Conservation (phyloP, 2,888 invertebrate genomes). For the Pemphredon lugubris region DNA sequence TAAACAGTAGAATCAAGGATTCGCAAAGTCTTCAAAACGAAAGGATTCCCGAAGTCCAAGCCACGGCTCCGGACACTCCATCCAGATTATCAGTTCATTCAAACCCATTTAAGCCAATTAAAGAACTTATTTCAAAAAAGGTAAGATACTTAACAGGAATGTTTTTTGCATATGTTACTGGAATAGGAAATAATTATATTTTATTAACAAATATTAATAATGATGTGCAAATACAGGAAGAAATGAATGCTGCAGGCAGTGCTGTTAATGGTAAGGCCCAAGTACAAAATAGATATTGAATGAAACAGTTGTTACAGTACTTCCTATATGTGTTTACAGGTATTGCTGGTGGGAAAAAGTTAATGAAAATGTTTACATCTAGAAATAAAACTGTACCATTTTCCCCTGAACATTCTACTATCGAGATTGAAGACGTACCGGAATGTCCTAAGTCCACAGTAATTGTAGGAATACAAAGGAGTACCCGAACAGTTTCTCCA, state of each 20-base stretch:
- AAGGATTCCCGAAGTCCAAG: slow-evolving; percentile 43
- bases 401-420: slow-evolving; percentile 51
- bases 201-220: too few relatives aligned
- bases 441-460: slow-evolving; percentile 9
- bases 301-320: background rate
- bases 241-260: slow-evolving; percentile 32
- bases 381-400: slow-evolving; percentile 76
- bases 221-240: too few relatives aligned
- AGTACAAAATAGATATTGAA: slow-evolving; percentile 1
- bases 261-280: slow-evolving; percentile 59
- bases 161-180: background rate
- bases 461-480: slow-evolving; percentile 33
- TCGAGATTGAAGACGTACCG: slow-evolving; percentile 45
- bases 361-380: slow-evolving; percentile 56
- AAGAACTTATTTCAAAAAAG: slow-evolving; percentile 64
- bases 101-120: slow-evolving; percentile 73
- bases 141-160: slow-evolving; percentile 41
- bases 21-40: slow-evolving; percentile 57
- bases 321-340: slow-evolving; percentile 37
- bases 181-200: slow-evolving; percentile 1
- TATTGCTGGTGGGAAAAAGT: slow-evolving; percentile 52
- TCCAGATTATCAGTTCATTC: slow-evolving; percentile 72
- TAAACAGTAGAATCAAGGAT: slow-evolving; percentile 71
- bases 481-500: slow-evolving; percentile 53
- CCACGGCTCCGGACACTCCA: slow-evolving; percentile 62